Base-by-base conservation (phyloP, 2,113 vertebrate species). In the Ammodramus savannarum region DNA sequence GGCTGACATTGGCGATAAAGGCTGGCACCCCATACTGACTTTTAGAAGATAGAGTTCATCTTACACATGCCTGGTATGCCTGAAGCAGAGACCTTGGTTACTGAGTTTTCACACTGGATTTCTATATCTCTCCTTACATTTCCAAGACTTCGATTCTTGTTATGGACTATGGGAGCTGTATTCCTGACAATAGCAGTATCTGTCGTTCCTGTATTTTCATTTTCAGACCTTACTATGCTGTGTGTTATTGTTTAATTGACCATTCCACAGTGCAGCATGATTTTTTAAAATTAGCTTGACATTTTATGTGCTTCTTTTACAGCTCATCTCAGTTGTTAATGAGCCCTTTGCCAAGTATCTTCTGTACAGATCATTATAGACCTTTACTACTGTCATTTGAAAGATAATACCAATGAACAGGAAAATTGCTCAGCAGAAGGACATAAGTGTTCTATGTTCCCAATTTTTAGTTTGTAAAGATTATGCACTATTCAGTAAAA, bases 311-410 rank as follows among this genome's bases (percentile, higher is more conserved):
- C 63, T 89, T 72, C 49, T 92, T 94, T 95, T 87, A 93, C 83
- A 93, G 69, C 77, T 95, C 94, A 92, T 96, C 66, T 94, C 81
- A 87, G 80, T 57, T 58, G 66, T 91, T 95, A 97, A 96, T 87
- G 87, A 91, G 62, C 32, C 58, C 58, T 91, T 92, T 85, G 76
- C 58, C 76, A 85, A 89, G 49, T 16, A 25, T 65, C 80, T 90
- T 90, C 57, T 46, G 80, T 69, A 65, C 51, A 87, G 89, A 85
- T 92, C 84, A 71, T 93, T 92, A 75, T 16, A 82, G 86, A 74
- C 73, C 77, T 91, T 97, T 89, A 97, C 69, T 58, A 87, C 44
- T 85, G 52, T 89, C 73, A 76, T 91, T 90, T 86, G 88, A 93
- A 92, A 89, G 57, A 36, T 89, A 91, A 81, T 72, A 85, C 27